Conservation (phyloP, 2,113 vertebrate genomes). For the Limnothrissa miodon region DNA sequence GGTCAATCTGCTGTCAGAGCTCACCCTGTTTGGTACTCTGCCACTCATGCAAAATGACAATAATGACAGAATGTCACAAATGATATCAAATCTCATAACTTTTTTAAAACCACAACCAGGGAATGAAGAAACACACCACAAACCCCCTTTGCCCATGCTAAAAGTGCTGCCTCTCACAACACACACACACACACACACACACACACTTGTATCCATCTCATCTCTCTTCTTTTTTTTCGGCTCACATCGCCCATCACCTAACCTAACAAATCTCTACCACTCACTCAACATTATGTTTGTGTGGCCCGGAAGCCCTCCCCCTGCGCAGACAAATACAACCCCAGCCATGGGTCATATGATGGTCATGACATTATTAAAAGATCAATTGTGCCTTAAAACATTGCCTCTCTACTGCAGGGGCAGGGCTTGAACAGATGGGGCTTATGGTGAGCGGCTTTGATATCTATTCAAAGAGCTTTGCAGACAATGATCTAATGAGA, state of each 20-base stretch:
- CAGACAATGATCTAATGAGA: constrained; percentile 68
- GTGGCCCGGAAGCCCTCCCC: constrained; percentile 23
- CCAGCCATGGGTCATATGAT: constrained; percentile 59
- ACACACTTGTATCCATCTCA: constrained; percentile 35
- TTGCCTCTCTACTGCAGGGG: constrained; percentile 54
- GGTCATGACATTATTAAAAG: constrained; percentile 75
- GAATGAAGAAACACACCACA: background rate
- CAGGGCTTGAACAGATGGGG: constrained; percentile 62
- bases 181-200: constrained; percentile 16
- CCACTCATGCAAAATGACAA: constrained; percentile 69
- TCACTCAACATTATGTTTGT: constrained; percentile 37
- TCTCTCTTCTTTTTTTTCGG: background rate
- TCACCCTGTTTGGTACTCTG: constrained; percentile 59
- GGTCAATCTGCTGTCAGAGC: constrained; percentile 72
- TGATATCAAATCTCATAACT: constrained; percentile 50
- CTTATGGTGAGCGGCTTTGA: constrained; percentile 61
- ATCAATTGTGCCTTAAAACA: constrained; percentile 74
- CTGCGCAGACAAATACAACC: constrained; percentile 43
- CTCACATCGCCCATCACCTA: constrained; percentile 40
- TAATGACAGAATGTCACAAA: constrained; percentile 68
- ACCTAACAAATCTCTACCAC: constrained; percentile 30
- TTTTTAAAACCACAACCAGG: constrained; percentile 46
- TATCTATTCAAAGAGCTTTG: constrained; percentile 69
- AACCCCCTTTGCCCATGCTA: background rate
- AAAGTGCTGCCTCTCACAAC: background rate